A percentile compares a stretch with the other conserved stretches of the same genome.
Evolutionary conservation across 1,140 invertebrate genomes (phyloP).

Genomic region (Drosophila neocordata): DNA sequence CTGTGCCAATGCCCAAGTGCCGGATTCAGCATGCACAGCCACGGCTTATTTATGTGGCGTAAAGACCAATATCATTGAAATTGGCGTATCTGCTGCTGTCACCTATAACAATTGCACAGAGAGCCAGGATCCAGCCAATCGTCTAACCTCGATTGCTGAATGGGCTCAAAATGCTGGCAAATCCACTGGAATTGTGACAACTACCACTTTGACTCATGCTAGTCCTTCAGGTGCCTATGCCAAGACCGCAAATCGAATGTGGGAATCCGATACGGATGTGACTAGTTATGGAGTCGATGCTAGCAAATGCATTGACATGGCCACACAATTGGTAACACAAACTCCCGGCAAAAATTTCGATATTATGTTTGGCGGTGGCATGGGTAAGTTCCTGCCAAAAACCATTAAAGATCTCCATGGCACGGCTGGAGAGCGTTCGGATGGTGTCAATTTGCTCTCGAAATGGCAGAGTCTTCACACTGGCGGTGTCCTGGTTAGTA

Average conservation of each 20-base stretch:
- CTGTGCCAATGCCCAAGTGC: conserved; percentile 90
- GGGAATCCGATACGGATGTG: conserved; percentile 89
- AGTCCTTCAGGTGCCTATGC: conserved; percentile 79
- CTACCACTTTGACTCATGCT: conserved; percentile 78
- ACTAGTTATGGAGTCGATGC: conserved; percentile 75
- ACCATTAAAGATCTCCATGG: conserved; percentile 83
- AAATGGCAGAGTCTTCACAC: conserved; percentile 82
- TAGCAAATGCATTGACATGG: conserved; percentile 84
- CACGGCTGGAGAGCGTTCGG: conserved; percentile 83
- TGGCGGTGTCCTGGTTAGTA: conserved; percentile 85
- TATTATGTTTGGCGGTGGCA: conserved; percentile 88
- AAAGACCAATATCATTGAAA: conserved; percentile 87
- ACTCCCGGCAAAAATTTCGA: conserved; percentile 84
- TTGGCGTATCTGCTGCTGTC: conserved; percentile 87
- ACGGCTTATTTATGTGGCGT: conserved; percentile 90
- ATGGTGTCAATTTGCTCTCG: conserved; percentile 83
- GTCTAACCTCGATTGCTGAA: conserved; percentile 88
- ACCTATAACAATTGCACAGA: conserved; percentile 86
- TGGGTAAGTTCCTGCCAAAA: conserved; percentile 85
- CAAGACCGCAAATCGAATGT: conserved; percentile 88
- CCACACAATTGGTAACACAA: conserved; percentile 87
- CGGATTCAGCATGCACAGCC: conserved; percentile 90
- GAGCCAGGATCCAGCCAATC: conserved; percentile 84
- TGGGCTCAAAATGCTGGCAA: conserved; percentile 92
- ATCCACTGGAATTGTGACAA: conserved; percentile 79